These are phyloP conservation scores for Microchrysa polita DNA, from an alignment of 2,888 invertebrate species.

Conservation along the genomic window DNA sequence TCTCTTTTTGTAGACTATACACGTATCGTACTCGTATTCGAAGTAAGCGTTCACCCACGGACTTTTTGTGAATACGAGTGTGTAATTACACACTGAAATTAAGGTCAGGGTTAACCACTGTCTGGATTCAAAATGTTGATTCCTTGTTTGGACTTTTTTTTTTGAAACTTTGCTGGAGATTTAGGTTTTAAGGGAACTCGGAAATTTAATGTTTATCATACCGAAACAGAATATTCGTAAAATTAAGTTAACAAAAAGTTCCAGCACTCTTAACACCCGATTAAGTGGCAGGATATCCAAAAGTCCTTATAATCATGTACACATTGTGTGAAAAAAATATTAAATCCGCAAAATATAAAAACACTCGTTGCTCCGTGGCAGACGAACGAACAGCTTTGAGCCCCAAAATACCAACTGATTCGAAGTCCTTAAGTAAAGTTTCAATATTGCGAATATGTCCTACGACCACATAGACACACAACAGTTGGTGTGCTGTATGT, in stretches of 20 bases:
- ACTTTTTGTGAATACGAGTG: not conserved
- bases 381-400: constrained; percentile 16
- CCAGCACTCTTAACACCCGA: not conserved
- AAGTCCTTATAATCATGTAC: no score
- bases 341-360: constrained; percentile 5
- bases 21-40: no score
- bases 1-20: no score
- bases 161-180: not conserved
- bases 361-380: not conserved
- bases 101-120: constrained; percentile 36
- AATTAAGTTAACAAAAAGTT: not conserved
- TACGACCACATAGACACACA: constrained; percentile 18
- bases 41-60: constrained; percentile 20
- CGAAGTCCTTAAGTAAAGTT: constrained; percentile 28
- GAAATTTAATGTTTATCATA: no score
- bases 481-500: constrained; percentile 19
- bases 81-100: constrained; percentile 24
- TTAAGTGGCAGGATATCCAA: not conserved
- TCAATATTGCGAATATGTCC: constrained; percentile 28
- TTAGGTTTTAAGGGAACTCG: no score
- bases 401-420: constrained; percentile 35
- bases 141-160: not conserved
- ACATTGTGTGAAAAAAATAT: not conserved
- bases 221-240: not conserved
- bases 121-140: constrained; percentile 18